phyloP scores from a whole-genome alignment of 2,888 invertebrate species.

The Epistrophella euchroma region DNA sequence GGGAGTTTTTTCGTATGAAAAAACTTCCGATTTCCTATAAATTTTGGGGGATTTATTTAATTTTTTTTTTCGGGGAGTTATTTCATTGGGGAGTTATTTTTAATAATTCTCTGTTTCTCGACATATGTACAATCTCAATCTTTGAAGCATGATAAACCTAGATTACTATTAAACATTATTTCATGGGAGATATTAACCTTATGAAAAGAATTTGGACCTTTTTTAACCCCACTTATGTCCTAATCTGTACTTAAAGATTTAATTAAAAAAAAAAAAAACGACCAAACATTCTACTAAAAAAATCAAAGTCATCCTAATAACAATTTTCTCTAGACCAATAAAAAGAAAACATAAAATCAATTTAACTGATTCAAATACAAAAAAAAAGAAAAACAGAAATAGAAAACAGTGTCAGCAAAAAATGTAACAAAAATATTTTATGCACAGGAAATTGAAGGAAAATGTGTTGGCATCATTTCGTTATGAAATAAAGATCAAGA shows the following conservation, averaged over 20 bases:
- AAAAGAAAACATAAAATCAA: neutral
- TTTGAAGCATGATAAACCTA: too few relatives aligned
- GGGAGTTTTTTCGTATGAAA: too few relatives aligned
- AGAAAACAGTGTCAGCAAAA: neutral
- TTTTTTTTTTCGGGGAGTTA: too few relatives aligned
- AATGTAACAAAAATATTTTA: slow-evolving; percentile 8
- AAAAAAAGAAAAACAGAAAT: neutral
- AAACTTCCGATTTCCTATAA: too few relatives aligned
- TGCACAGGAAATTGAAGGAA: slow-evolving; percentile 62
- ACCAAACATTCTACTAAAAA: neutral
- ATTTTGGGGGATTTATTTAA: too few relatives aligned
- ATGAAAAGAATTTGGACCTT: neutral
- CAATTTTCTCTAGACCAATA: slow-evolving; percentile 2
- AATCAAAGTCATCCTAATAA: slow-evolving; percentile 9
- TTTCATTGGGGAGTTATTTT: too few relatives aligned
- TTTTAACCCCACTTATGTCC: neutral
- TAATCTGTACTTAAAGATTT: neutral
- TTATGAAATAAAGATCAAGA: slow-evolving; percentile 52
- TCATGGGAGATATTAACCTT: too few relatives aligned
- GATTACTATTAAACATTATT: too few relatives aligned
- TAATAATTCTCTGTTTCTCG: too few relatives aligned
- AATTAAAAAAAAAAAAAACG: neutral
- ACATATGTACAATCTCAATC: too few relatives aligned
- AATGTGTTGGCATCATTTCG: slow-evolving; percentile 41
- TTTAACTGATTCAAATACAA: slow-evolving; percentile 21